Evolutionary conservation across 2,113 vertebrate genomes (phyloP), one percentile per base, ranked within the genome.

Genomic region (Rana temporaria): DNA sequence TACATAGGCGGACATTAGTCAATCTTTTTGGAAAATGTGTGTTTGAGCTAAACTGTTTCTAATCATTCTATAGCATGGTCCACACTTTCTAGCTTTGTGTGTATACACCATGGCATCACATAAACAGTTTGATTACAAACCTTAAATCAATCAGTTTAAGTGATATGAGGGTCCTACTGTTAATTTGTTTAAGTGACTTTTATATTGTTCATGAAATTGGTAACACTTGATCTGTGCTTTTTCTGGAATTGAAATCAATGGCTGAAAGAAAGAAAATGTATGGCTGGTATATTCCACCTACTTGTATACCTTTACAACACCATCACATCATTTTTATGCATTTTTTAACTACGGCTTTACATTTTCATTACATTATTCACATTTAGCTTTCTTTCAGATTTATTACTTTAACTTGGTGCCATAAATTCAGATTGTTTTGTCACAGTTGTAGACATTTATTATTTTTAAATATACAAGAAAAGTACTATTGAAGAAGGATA

Each of bases 171-270:
- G 71, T 74, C 55, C 71, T 74, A 74, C 26, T 60, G 71, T 74
- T 74, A 74, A 74, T 74, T 74, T 74, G 71, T 74, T 74, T 59
- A 74, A 74, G 71, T 74, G 71, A 74, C 71, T 74, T 59, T 74
- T 74, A 74, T 74, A 74, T 74, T 74, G 71, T 74, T 74, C 71
- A 74, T 60, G 38, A 74, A 74, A 74, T 38, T 60, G 30, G 71
- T 74, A 74, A 59, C 71, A 59, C 55, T 74, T 24, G 60, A 74
- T 74, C 71, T 60, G n/a, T 38, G 71, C 71, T 74, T 60, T 74
- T 74, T 74, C 55, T 74, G 55, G 71, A 74, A 74, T 74, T 74
- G 30, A 74, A 74, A 74, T 74, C 71, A 74, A 74, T 74, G 55
- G 34, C 57, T 74, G 26, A 74, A 74, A 74, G 18, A 73, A 74